Base-by-base conservation (phyloP, 2,113 vertebrate species). In the Eleginops maclovinus region DNA sequence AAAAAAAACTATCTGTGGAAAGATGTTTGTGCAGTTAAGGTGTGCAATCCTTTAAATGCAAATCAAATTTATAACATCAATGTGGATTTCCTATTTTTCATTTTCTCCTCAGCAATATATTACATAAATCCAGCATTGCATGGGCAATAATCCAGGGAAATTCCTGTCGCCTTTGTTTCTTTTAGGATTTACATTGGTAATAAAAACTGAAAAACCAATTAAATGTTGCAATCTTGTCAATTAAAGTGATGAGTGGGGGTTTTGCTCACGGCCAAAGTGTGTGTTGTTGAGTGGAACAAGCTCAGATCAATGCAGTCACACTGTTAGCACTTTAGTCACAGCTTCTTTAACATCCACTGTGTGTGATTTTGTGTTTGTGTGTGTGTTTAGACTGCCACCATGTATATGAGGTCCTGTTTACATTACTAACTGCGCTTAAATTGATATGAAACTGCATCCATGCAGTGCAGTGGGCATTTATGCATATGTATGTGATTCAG, bases 291-390 rank as follows among this genome's bases (percentile, higher is more conserved):
- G 66, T 56, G 59, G 82, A 86, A 75, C 70, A 54, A 51, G 71
- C 51, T 46, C 6, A 9, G 75, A 91, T 91, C 87, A 58, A 85
- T 90, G 73, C 62, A 71, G 55, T 72, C 72, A 56, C 84, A 77
- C 70, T 59, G 67, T 78, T 54, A 64, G 67, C 31, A 13, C 66
- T 86, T 72, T 76, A 61, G 66, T 78, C 70, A 75, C 83, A 80
- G 80, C 85, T 87, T 87, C 74, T 79, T 75, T 74, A 79, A 76
- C 46, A 59, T 50, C 55, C 24, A 28, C 3, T 55, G 54, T 78
- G 31, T 66, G 71, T 82, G 21, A 9, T 4, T 49, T 4, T 56
- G 36, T 68, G 22, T 77, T 44, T 72, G 54, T 76, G 59, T 77
- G n/a, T 40, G 68, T 61, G 46, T 54, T 58, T 44, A 24, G 55